Evolutionary conservation across 1,140 invertebrate genomes (phyloP), one percentile per base, ranked within the genome.

Genomic region (Calephelis virginiensis): DNA sequence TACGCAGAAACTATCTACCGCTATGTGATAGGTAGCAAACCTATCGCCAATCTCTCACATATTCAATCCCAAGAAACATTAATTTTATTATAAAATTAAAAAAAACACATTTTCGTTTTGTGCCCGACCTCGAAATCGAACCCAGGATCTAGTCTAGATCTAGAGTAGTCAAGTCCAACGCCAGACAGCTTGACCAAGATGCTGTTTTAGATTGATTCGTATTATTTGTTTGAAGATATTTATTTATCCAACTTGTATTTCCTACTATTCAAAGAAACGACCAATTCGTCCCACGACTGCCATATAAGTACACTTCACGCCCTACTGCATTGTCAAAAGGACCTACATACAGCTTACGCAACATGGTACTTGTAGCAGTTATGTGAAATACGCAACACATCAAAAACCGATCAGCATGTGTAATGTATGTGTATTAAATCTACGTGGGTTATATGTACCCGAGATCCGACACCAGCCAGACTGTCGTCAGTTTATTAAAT

Each of bases 331-430:
- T 63, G 61, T 63, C 43, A 28, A 63, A 45, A 47, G 46, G 46
- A 46, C 61, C 61, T 48, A 66, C 63, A 53, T 68, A 68, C 62
- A 37, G 64, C 59, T 71, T 71, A 71, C 66, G 70, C 66, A 71
- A 71, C 61, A 60, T 65, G 43, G 13, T 5, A 43, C 11, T 13
- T 28, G n/a, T 63, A 11, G 14, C 43, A 46, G 45, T 63, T 48
- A 47, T 63, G 43, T 63, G 17, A 14, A 59, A 59, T 59, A 59
- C 12, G 7, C 53, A 37, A 59, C 56, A 59, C 56, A 59, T 59
- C 56, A 59, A 59, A 59, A 59, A 59, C 11, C 11, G 56, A 59
- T 59, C 56, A 59, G 37, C 56, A 59, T 59, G 53, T 56, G 28
- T n/a, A 38, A 59, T 56, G 53, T 37, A 59, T 56, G 53, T 37